These are phyloP conservation scores for Myocastor coypus DNA, from an alignment of 2,113 vertebrate species.

Conservation along the genomic window DNA sequence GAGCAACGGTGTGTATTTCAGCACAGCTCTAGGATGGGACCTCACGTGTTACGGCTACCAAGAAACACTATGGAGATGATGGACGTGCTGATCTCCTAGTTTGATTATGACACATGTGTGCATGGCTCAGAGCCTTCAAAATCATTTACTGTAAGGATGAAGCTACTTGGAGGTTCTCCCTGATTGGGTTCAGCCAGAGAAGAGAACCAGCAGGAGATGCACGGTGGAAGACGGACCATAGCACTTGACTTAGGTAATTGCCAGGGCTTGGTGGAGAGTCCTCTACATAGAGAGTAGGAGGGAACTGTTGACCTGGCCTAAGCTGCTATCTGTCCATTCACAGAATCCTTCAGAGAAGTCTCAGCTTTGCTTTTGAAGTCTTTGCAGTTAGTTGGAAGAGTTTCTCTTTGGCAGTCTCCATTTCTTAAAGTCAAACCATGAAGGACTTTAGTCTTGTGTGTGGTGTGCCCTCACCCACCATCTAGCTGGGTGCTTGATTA, in stretches of 20 bases:
- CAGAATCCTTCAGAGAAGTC: background rate
- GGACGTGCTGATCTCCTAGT: background rate
- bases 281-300: background rate
- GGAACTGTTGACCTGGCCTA: background rate
- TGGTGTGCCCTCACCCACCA: background rate
- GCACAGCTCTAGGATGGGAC: background rate
- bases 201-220: background rate
- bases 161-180: background rate
- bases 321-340: too few species aligned
- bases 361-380: background rate
- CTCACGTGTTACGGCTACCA: background rate
- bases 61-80: background rate
- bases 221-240: background rate
- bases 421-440: background rate
- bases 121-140: background rate
- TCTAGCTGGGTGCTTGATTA: background rate
- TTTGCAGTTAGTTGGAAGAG: background rate
- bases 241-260: background rate
- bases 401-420: background rate
- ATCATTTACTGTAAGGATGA: background rate
- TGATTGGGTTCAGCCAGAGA: background rate
- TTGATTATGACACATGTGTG: background rate
- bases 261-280: rapidly evolving
- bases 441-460: background rate
- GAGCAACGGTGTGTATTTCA: background rate